Conservation (phyloP, 2,113 vertebrate species). For the Syngnathoides biaculeatus region DNA sequence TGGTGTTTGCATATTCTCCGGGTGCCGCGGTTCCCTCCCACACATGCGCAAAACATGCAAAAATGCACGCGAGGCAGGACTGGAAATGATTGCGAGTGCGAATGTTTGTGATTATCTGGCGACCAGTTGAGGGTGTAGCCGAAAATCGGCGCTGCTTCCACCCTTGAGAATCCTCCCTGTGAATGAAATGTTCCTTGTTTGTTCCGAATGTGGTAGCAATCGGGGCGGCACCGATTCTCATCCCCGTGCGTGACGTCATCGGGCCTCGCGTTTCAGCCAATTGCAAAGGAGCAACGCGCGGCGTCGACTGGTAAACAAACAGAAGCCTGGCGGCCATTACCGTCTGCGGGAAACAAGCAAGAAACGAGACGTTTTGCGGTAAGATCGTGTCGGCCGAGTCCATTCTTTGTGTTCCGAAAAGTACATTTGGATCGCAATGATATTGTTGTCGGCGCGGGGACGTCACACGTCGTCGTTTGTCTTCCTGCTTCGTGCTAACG, state of each 20-base stretch:
- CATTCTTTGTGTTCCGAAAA: neutral
- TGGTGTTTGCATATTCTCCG: too few species aligned
- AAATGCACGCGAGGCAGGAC: too few species aligned
- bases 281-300: conserved; percentile 23
- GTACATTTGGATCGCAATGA: neutral
- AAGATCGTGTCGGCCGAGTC: neutral
- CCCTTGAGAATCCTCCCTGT: too few species aligned
- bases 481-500: neutral
- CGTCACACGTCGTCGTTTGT: neutral
- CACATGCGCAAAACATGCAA: too few species aligned
- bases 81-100: too few species aligned
- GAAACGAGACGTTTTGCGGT: neutral
- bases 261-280: conserved; percentile 18
- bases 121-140: too few species aligned
- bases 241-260: neutral
- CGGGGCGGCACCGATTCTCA: too few species aligned
- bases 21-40: too few species aligned
- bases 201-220: too few species aligned
- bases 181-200: too few species aligned
- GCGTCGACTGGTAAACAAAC: conserved; percentile 61
- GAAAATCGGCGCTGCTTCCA: too few species aligned
- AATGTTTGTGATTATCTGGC: too few species aligned
- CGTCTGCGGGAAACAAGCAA: neutral
- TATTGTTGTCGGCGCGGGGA: neutral
- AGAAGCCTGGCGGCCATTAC: conserved; percentile 51